Evolutionary conservation across 2,113 vertebrate genomes (phyloP), one percentile per base, ranked within the genome.

Genomic region (Dicentrarchus labrax): DNA sequence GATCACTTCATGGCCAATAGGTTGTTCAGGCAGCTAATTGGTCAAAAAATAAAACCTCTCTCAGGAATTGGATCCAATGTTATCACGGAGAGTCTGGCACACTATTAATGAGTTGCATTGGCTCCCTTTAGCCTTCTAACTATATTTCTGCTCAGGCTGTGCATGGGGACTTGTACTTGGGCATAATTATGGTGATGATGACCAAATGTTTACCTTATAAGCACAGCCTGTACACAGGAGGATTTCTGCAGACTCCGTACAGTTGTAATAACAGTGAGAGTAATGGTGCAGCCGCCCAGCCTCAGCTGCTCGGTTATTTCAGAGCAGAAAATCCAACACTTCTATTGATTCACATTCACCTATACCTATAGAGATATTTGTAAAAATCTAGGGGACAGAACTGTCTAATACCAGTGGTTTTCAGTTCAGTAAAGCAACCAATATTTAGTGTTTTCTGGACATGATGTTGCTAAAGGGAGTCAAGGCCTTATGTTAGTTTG

Each of bases 1-100:
- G 84, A 93, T 86, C 85, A 81, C 90, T 92, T 89, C 89, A 85
- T 86, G 88, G 90, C 72, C 92, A 84, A 90, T 90, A 91, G 91
- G 86, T 89, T 94, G 85, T 89, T 87, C 78, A 86, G 83, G 84
- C 86, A 86, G 89, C 91, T 94, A 94, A 95, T 94, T 93, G 92
- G 84, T 93, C 89, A 92, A 92, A 94, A 94, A 91, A 89, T 76
- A 91, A 92, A 89, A 93, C 73, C 86, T 88, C 88, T 91, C 81
- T 50, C 77, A 75, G 88, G 91, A 91, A 89, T 89, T 75, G 71
- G 67, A 91, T 82, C 74, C 78, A 72, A 38, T 83, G 85, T 78
- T 89, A 89, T 91, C 84, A 70, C 38, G 19, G 76, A 36, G 77
- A 78, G 80, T 83, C 88, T 87, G 80, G 70, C 73, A 66, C 65